These are phyloP conservation scores for Archocentrus centrarchus DNA, from an alignment of 2,113 vertebrate species.

Conservation along the genomic window DNA sequence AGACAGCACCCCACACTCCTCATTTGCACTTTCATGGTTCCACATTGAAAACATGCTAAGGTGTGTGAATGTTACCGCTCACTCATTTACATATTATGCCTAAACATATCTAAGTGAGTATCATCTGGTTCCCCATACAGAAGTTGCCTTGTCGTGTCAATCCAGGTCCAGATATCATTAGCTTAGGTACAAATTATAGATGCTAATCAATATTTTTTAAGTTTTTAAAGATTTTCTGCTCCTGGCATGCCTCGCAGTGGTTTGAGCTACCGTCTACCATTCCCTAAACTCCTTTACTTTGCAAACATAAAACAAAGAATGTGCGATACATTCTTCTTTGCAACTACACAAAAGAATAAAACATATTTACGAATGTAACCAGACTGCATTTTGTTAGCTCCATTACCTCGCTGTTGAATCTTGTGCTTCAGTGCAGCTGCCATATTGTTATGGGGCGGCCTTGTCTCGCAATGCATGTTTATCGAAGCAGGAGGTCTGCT, in stretches of 20 bases:
- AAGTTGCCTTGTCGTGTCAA: neutral
- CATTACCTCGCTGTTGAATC: conserved; percentile 8
- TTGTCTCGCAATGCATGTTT: neutral
- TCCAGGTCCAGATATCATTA: neutral
- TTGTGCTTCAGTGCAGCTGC: conserved; percentile 11
- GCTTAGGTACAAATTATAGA: neutral
- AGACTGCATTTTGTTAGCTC: conserved; percentile 8
- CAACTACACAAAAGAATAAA: neutral
- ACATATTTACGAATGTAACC: conserved; percentile 7
- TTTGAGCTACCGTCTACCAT: neutral
- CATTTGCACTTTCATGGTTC: neutral
- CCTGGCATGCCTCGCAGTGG: neutral
- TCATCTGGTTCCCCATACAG: neutral
- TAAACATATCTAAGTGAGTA: neutral
- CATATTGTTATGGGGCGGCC: neutral
- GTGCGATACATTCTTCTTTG: neutral
- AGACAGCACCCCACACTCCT: neutral
- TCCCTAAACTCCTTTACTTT: neutral
- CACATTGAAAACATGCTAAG: neutral
- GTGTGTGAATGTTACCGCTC: neutral
- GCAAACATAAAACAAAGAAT: conserved; percentile 12
- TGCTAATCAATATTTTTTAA: neutral
- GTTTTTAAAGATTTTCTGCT: neutral
- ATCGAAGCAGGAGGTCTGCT: neutral
- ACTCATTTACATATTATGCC: neutral